phyloP scores from a whole-genome alignment of 2,888 invertebrate genomes.

The Brachyptera putata region DNA sequence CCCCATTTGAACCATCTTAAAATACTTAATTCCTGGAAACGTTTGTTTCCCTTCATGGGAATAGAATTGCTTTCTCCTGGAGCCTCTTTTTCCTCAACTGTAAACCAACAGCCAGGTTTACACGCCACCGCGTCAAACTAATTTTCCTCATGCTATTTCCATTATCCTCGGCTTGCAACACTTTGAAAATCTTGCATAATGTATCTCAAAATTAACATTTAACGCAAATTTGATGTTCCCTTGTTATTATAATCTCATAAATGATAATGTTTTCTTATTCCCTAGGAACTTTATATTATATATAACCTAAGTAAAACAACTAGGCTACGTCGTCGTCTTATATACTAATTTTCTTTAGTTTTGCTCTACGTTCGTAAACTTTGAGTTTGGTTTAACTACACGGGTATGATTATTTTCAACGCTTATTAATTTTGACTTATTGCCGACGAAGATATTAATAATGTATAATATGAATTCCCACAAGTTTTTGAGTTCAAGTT shows the following conservation, averaged over 20 bases:
- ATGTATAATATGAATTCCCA: too few species aligned
- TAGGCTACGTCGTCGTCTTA: too few species aligned
- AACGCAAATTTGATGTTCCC: slow-evolving; percentile 20
- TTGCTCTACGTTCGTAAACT: neutral
- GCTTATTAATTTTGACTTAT: too few species aligned
- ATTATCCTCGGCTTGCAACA: slow-evolving; percentile 7
- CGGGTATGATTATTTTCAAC: too few species aligned
- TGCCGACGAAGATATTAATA: too few species aligned
- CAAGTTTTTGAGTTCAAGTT: too few species aligned
- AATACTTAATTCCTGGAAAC: too few species aligned
- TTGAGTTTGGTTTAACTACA: neutral
- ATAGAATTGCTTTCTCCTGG: too few species aligned
- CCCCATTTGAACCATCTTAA: too few species aligned
- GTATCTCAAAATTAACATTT: slow-evolving; percentile 20
- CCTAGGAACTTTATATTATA: neutral
- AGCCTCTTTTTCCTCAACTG: too few species aligned
- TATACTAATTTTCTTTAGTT: slow-evolving; percentile 20
- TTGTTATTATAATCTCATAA: slow-evolving; percentile 13
- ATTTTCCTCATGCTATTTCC: slow-evolving; percentile 12
- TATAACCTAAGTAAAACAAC: slow-evolving; percentile 11
- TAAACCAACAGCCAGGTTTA: neutral
- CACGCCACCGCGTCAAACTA: neutral
- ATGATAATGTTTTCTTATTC: slow-evolving; percentile 11
- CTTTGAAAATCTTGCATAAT: slow-evolving; percentile 16
- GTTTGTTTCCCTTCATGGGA: too few species aligned